phyloP scores from a whole-genome alignment of 2,888 invertebrate species.

The Bombylius major region DNA sequence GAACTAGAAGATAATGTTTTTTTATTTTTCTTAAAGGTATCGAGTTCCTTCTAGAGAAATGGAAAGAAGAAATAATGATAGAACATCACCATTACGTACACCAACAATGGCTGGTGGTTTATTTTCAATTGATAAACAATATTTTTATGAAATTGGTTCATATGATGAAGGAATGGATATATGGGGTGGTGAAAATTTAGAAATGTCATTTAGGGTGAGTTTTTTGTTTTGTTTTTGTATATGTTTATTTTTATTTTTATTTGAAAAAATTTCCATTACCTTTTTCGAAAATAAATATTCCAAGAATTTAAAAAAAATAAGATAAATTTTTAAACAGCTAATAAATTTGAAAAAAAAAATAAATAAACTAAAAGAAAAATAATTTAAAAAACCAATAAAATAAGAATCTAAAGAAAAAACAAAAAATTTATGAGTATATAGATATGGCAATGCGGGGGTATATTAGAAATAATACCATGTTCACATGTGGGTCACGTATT shows the following conservation, averaged over 20 bases:
- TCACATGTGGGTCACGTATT: constrained; percentile 96
- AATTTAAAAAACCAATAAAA: background rate
- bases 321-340: too few species aligned
- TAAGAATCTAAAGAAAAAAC: background rate
- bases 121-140: constrained; percentile 87
- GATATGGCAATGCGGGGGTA: constrained; percentile 97
- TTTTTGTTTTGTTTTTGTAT: background rate
- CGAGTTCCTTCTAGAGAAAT: constrained; percentile 95
- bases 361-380: background rate
- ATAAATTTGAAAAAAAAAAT: background rate
- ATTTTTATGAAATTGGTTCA: constrained; percentile 94
- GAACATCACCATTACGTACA: constrained; percentile 83
- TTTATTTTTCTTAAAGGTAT: constrained; percentile 50
- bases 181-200: constrained; percentile 64
- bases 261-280: background rate
- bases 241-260: too few species aligned
- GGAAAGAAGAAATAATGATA: constrained; percentile 82
- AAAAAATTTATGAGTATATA: constrained; percentile 33
- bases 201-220: constrained; percentile 41
- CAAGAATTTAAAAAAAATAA: too few species aligned
- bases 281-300: background rate
- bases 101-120: constrained; percentile 98
- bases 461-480: constrained; percentile 88
- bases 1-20: background rate
- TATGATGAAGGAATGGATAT: constrained; percentile 99